A percentile compares a stretch with the other conserved stretches of the same genome.
These are phyloP conservation scores for Orthonychiurus folsomi DNA, from an alignment of 2,888 invertebrate genomes.

Conservation along the genomic window DNA sequence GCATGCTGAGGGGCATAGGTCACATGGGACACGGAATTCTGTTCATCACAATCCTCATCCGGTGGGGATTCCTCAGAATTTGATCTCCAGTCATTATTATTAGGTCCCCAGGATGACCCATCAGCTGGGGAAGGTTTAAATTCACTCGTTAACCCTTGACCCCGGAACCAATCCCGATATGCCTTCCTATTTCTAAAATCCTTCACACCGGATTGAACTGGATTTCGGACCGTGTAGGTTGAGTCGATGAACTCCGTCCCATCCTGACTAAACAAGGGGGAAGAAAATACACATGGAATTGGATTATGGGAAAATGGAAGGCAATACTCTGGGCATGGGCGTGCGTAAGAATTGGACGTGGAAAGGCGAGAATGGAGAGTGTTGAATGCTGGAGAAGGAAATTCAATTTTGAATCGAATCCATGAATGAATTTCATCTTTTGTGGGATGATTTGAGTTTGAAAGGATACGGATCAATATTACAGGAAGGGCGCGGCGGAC, in stretches of 20 bases:
- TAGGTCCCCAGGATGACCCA: neutral
- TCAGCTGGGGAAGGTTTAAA: neutral
- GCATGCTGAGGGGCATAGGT: neutral
- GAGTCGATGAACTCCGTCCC: neutral
- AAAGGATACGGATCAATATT: neutral
- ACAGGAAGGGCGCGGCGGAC: neutral
- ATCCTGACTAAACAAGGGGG: too few relatives aligned
- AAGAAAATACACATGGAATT: too few relatives aligned
- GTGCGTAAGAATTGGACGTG: neutral
- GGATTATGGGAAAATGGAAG: too few relatives aligned
- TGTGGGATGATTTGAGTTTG: neutral
- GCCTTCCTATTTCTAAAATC: neutral
- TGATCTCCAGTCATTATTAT: too few relatives aligned
- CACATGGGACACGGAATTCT: neutral
- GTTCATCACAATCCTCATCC: neutral
- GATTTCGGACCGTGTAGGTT: neutral
- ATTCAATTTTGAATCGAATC: neutral
- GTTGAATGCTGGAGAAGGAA: neutral
- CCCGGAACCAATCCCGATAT: too few relatives aligned
- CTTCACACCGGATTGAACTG: neutral
- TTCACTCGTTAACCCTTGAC: too few relatives aligned
- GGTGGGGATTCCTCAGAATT: neutral
- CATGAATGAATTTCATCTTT: neutral
- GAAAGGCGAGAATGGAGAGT: neutral
- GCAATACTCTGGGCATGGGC: too few relatives aligned